These are phyloP conservation scores for Gonioctena quinquepunctata DNA, from an alignment of 1,140 invertebrate genomes.

Conservation along the genomic window DNA sequence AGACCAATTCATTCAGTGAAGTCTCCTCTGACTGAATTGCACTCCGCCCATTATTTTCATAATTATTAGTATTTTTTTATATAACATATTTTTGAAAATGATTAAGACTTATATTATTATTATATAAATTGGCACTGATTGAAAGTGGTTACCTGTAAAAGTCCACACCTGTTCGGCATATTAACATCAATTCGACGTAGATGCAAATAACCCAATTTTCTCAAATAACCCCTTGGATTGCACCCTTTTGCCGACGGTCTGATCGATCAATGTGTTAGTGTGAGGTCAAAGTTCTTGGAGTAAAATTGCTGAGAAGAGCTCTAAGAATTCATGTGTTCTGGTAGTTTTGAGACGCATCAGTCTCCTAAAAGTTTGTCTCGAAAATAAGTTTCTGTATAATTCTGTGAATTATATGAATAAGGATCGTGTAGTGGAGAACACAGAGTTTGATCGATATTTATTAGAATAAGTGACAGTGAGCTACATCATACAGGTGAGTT, in stretches of 20 bases:
- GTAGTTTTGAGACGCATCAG: neutral
- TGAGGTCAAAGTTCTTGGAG: neutral
- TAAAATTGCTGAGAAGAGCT: neutral
- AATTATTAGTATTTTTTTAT: too few species aligned
- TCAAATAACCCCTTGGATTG: conserved; percentile 6
- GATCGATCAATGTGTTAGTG: conserved; percentile 2
- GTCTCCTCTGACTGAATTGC: neutral
- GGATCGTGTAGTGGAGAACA: too few species aligned
- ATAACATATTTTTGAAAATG: too few species aligned
- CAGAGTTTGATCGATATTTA: too few species aligned
- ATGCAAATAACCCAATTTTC: conserved; percentile 15
- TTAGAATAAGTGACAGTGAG: too few species aligned
- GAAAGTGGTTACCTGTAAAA: neutral
- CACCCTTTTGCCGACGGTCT: neutral
- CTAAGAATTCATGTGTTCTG: neutral
- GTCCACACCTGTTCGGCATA: neutral
- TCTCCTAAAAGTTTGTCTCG: too few species aligned
- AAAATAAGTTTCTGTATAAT: too few species aligned
- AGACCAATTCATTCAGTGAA: neutral
- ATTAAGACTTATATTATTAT: neutral
- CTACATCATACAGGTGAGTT: too few species aligned
- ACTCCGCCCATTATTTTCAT: too few species aligned
- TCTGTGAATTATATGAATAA: too few species aligned
- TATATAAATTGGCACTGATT: neutral
- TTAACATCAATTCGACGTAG: neutral